Conservation (phyloP, 2,888 invertebrate species). For the Stenodera caucasica region DNA sequence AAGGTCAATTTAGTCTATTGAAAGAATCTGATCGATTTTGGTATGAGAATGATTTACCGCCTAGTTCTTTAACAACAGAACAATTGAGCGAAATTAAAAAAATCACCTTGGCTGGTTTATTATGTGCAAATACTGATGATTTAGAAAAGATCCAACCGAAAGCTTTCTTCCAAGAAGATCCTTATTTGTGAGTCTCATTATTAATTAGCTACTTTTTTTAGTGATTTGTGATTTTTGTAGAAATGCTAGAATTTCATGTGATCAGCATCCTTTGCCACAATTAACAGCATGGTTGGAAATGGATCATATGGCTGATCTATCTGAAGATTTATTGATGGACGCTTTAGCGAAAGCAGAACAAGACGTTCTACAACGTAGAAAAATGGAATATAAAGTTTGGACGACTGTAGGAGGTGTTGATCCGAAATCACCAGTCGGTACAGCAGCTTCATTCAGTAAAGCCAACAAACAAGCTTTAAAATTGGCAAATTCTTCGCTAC, state of each 20-base stretch:
- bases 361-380: slow-evolving; percentile 73
- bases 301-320: slow-evolving; percentile 67
- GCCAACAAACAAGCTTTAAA: slow-evolving; percentile 82
- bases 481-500: slow-evolving; percentile 82
- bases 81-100: slow-evolving; percentile 82
- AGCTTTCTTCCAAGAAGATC: slow-evolving; percentile 82
- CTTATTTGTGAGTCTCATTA: slow-evolving; percentile 71
- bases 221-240: slow-evolving; percentile 49
- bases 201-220: neutral
- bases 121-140: slow-evolving; percentile 75
- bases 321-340: slow-evolving; percentile 70
- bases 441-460: slow-evolving; percentile 87
- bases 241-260: slow-evolving; percentile 73
- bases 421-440: slow-evolving; percentile 83
- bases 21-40: slow-evolving; percentile 90
- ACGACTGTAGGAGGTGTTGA: slow-evolving; percentile 76
- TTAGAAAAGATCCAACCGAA: slow-evolving; percentile 78
- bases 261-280: slow-evolving; percentile 70
- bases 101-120: slow-evolving; percentile 74
- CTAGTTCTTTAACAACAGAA: slow-evolving; percentile 75
- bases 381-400: slow-evolving; percentile 82
- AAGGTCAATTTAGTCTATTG: slow-evolving; percentile 78
- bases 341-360: slow-evolving; percentile 80
- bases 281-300: slow-evolving; percentile 72
- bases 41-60: slow-evolving; percentile 94